Conservation (phyloP, 2,797 vertebrate genomes). For the Cheirogaleus major region DNA sequence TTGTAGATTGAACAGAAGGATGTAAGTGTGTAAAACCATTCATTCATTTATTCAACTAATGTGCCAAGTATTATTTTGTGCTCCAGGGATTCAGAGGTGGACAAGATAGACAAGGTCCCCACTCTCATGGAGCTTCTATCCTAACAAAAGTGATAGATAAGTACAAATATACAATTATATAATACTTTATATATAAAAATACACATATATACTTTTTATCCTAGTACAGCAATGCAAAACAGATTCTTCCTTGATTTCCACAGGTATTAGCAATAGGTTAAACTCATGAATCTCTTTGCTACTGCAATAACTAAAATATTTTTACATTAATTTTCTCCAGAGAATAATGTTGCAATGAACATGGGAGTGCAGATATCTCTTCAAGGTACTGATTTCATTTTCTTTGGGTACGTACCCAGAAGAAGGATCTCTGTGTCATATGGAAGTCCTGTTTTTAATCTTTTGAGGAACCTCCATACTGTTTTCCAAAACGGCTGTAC, state of each 20-base stretch:
- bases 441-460: neutral
- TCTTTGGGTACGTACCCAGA: neutral
- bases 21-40: neutral
- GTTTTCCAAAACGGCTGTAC: neutral
- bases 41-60: conserved; percentile 22
- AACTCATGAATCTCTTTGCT: conserved; percentile 40
- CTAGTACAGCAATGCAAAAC: neutral
- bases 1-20: neutral
- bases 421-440: neutral
- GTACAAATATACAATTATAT: neutral
- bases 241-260: conserved; percentile 32
- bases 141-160: conserved; percentile 13
- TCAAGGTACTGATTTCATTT: conserved; percentile 20
- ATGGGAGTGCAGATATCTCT: neutral
- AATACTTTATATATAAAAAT: neutral
- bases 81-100: neutral
- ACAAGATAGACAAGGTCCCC: neutral
- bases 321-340: conserved; percentile 46
- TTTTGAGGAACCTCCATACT: neutral
- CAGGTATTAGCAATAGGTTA: conserved; percentile 22
- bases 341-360: neutral
- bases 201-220: neutral
- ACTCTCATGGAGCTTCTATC: neutral
- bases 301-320: conserved; percentile 50
- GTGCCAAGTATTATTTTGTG: neutral